A percentile compares a stretch with the other conserved stretches of the same genome.
These are phyloP conservation scores for Ips typographus DNA, from an alignment of 1,140 invertebrate species.

Conservation along the genomic window DNA sequence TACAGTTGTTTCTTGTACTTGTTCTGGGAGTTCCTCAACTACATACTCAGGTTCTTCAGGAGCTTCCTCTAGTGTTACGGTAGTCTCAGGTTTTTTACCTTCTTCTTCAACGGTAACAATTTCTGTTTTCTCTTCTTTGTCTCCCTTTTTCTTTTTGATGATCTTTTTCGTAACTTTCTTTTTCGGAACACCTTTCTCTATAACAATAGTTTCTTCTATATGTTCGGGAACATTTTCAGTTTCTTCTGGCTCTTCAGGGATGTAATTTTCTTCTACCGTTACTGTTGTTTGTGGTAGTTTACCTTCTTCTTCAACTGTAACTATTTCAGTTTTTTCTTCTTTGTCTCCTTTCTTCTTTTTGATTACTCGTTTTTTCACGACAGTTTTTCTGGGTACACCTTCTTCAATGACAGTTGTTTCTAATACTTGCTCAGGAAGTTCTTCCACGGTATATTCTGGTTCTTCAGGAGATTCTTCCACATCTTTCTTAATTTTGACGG, in stretches of 20 bases:
- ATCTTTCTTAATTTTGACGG: constrained; percentile 41
- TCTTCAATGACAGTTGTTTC: constrained; percentile 48
- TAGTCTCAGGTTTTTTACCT: constrained; percentile 46
- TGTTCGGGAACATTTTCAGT: constrained; percentile 52
- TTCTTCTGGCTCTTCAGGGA: constrained; percentile 45
- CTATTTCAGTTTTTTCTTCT: constrained; percentile 43
- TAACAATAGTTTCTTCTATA: constrained; percentile 45
- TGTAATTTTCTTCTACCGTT: constrained; percentile 46
- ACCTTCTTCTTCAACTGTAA: constrained; percentile 50
- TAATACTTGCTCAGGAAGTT: constrained; percentile 50
- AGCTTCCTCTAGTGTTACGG: constrained; percentile 46
- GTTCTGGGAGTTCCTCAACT: constrained; percentile 49
- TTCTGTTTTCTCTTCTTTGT: constrained; percentile 44
- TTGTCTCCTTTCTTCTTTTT: constrained; percentile 42
- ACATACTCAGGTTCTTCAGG: constrained; percentile 39
- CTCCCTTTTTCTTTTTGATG: constrained; percentile 43
- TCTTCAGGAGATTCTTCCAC: constrained; percentile 38
- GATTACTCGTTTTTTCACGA: constrained; percentile 48
- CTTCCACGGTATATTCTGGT: constrained; percentile 16
- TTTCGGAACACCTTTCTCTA: constrained; percentile 47
- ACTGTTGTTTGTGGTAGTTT: constrained; percentile 44
- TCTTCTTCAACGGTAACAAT: constrained; percentile 49
- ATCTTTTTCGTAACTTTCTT: constrained; percentile 46
- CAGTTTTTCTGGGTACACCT: constrained; percentile 42
- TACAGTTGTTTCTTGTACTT: constrained; percentile 33